Base-by-base conservation (phyloP, 2,888 invertebrate species). In the Cosmopolites sordidus region DNA sequence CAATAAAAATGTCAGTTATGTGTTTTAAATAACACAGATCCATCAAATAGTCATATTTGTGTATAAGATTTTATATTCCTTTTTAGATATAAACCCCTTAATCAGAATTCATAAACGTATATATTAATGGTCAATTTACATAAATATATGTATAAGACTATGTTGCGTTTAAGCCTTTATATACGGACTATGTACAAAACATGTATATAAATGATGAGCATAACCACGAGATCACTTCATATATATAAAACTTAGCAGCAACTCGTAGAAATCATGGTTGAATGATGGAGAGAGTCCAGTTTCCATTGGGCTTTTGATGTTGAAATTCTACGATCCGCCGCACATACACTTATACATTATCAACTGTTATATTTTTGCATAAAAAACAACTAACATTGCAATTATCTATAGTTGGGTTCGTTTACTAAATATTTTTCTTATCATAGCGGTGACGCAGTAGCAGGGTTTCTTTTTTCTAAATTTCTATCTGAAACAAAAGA, bases 201-300 rank as follows among this genome's bases (percentile, higher is more conserved):
- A 72, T 70, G 69, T 67, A 69, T 66, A 57, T 50, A 57, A 57
- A 57, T 68, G 66, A 70, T 72, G 69, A 72, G 69, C 71, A 69
- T 71, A 72, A 52, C 45, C 70, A 72, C 71, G 73, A 73, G 72
- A 73, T 73, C 73, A 73, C 69, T 48, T 44, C 40, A 48, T 43
- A 48, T 47, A 47, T 47, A 47, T 67, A 64, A 67, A 71, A 69
- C 69, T 8, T 5, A 5, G 33, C 12, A 33, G 33, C 33, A 11
- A 33, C 11, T 33, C 33, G 33, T 33, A 33, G 33, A n/a, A 11
- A 11, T 33, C n/a, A 6, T 27, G 27, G 3, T 11, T 22, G 22
- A 22, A 33, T 33, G 12, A 11, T 12, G n/a, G 33, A 33, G 12
- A 12, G 3, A 6, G 12, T 12, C 33, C 11, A 4, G n/a, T n/a